Percentiles rank a stretch among this genome's conserved stretches.
Conservation (phyloP, 2,797 vertebrate species). For the Zonotrichia albicollis region DNA sequence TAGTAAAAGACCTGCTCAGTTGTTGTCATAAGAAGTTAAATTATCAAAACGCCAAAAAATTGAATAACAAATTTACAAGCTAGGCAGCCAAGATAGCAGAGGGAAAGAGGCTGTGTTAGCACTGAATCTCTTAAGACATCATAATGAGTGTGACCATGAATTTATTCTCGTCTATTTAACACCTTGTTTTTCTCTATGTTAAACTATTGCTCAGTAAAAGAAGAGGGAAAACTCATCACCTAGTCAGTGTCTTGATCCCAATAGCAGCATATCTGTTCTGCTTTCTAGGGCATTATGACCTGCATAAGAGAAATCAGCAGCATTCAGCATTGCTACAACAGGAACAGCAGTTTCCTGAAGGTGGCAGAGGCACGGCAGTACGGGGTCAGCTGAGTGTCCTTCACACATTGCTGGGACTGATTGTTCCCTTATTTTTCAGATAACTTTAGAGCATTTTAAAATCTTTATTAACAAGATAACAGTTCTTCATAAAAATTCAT, state of each 20-base stretch:
- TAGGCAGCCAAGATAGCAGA: not conserved
- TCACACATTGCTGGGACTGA: not conserved
- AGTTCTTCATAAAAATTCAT: not conserved
- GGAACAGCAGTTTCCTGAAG: not conserved
- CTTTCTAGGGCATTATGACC: not conserved
- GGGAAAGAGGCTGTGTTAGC: not conserved
- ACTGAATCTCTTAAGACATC: not conserved
- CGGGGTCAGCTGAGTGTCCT: not conserved
- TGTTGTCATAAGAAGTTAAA: not conserved
- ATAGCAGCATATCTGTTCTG: not conserved
- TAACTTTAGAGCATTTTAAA: not conserved
- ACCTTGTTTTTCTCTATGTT: not conserved
- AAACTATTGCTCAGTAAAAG: not conserved
- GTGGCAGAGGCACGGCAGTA: not conserved
- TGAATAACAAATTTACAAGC: not conserved
- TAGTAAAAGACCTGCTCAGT: not conserved
- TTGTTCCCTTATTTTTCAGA: not conserved
- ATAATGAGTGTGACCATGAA: not conserved
- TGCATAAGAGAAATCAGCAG: not conserved
- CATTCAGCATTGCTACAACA: not conserved
- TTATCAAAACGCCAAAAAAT: not conserved
- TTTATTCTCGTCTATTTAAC: not conserved
- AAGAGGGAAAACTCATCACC: not conserved
- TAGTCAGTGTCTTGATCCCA: not conserved
- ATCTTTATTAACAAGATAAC: not conserved